Evolutionary conservation across 2,797 vertebrate genomes (phyloP).

Genomic region (Lerista edwardsae): DNA sequence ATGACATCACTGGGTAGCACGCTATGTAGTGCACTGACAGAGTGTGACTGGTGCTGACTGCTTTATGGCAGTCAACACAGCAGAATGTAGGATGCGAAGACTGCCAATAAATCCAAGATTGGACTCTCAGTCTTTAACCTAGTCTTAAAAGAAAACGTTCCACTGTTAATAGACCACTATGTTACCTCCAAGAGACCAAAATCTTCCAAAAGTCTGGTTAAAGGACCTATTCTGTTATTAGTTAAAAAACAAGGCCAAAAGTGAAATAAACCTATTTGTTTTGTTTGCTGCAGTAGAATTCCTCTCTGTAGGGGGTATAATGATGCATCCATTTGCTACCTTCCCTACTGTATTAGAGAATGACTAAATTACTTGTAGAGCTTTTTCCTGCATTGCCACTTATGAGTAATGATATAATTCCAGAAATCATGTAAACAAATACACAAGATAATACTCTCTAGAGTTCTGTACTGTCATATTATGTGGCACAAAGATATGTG

Average conservation of each 20-base stretch:
- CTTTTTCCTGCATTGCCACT: constrained; percentile 72
- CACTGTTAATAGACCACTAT: constrained; percentile 74
- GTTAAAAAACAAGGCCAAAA: constrained; percentile 72
- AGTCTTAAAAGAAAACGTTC: constrained; percentile 43
- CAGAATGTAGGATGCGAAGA: too few relatives aligned
- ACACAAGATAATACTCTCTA: constrained; percentile 71
- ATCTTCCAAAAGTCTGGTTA: constrained; percentile 70
- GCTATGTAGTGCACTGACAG: too few relatives aligned
- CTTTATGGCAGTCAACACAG: too few relatives aligned
- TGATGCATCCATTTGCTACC: constrained; percentile 76
- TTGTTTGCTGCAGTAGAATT: constrained; percentile 71
- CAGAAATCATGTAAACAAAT: constrained; percentile 79
- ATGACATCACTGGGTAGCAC: too few relatives aligned
- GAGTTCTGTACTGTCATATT: constrained; percentile 44
- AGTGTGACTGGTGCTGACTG: too few relatives aligned
- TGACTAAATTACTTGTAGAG: constrained; percentile 80
- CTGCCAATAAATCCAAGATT: too few relatives aligned
- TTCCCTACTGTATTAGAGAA: constrained; percentile 79
- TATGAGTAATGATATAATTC: constrained; percentile 83
- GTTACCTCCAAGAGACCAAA: constrained; percentile 67
- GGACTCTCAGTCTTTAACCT: constrained; percentile 34
- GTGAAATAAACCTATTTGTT: constrained; percentile 73
- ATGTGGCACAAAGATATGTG: constrained; percentile 54
- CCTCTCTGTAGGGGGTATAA: constrained; percentile 78
- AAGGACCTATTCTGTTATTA: constrained; percentile 71